phyloP scores from a whole-genome alignment of 2,888 invertebrate species.

The Lithophane semibrunnea region DNA sequence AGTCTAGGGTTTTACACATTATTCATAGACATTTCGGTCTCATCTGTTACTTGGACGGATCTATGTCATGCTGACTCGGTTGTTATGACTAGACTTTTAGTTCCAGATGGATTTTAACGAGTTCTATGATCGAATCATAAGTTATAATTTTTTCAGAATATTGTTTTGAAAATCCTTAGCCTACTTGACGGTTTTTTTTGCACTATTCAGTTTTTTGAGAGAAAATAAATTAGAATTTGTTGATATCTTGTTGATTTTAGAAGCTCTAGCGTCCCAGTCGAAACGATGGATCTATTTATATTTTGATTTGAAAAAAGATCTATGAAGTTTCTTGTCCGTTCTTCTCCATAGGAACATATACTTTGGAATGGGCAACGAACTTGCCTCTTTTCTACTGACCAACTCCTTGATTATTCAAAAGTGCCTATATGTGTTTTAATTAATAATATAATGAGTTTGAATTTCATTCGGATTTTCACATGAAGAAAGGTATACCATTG shows the following conservation, averaged over 20 bases:
- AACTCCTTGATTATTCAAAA: not conserved
- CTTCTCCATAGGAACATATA: not conserved
- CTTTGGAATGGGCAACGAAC: not conserved
- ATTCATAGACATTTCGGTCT: slow-evolving; percentile 45
- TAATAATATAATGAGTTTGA: not conserved
- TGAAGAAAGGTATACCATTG: not conserved
- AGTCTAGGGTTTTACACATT: slow-evolving; percentile 47
- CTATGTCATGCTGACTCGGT: not conserved
- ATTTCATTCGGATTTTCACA: no score
- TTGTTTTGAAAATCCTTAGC: no score
- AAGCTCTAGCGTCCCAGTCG: not conserved
- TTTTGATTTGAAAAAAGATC: not conserved
- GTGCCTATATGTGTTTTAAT: not conserved
- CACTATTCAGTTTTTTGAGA: not conserved
- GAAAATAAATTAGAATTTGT: not conserved
- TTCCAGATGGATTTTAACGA: not conserved
- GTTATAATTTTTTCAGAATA: not conserved
- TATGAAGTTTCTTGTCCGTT: not conserved
- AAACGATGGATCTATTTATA: no score
- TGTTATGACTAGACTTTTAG: slow-evolving; percentile 17
- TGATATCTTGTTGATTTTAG: not conserved
- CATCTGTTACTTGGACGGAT: slow-evolving; percentile 18
- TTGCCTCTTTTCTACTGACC: not conserved
- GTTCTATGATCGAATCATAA: not conserved
- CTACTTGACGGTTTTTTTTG: not conserved